These are phyloP conservation scores for Heliangelus exortis DNA, from an alignment of 2,797 vertebrate genomes.

Conservation along the genomic window DNA sequence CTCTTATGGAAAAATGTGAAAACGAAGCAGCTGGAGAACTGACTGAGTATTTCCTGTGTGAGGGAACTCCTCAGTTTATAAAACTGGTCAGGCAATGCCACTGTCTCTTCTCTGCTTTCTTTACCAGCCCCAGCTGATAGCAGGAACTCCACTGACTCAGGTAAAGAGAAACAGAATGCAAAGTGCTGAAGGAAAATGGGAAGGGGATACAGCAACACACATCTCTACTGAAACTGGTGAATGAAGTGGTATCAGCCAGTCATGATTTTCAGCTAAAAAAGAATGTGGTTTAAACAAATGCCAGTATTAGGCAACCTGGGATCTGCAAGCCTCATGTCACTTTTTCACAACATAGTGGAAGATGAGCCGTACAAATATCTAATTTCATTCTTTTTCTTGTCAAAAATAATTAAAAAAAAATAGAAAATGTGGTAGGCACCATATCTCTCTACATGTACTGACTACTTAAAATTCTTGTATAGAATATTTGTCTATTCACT, in stretches of 20 bases:
- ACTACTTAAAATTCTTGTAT: background rate
- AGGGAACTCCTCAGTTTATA: background rate
- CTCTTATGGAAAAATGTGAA: background rate
- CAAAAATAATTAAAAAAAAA: too few species aligned
- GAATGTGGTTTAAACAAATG: background rate
- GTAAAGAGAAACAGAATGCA: background rate
- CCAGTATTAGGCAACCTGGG: background rate
- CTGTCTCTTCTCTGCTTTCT: background rate
- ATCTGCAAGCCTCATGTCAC: background rate
- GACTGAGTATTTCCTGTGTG: background rate
- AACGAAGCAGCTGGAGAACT: background rate
- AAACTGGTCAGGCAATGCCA: background rate
- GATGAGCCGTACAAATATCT: background rate
- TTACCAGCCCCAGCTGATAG: rapidly evolving
- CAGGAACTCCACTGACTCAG: background rate
- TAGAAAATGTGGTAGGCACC: background rate
- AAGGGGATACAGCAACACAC: background rate
- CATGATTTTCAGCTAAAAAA: background rate
- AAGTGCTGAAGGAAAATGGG: background rate
- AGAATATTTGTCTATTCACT: background rate
- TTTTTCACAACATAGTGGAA: background rate
- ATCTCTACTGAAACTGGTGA: background rate
- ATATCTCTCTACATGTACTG: background rate
- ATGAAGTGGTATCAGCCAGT: too few species aligned
- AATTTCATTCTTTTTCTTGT: background rate